Base-by-base conservation (phyloP, 2,888 invertebrate species). In the Galeopsomyia nigrocyanea region DNA sequence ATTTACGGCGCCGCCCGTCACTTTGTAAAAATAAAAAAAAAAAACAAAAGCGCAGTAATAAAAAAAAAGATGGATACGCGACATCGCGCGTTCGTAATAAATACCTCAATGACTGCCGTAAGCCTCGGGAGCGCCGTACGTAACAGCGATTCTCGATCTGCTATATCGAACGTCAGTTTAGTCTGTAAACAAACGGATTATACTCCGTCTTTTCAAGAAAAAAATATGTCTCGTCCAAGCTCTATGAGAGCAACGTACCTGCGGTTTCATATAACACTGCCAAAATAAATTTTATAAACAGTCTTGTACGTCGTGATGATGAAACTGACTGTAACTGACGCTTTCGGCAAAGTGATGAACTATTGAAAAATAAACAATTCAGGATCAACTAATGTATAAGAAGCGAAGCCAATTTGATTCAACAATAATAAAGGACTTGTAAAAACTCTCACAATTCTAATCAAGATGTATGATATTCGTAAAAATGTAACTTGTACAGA, bases 21-120 rank as follows among this genome's bases (percentile, higher is more conserved):
- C 77, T 70, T 67, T 71, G 78, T 78, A 68, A 63, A 72, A 56
- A 63, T 50, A 63, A n/a, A 63, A 50, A 63, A 63, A 50, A 63
- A 51, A 73, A 56, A 50, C 50, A 51, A 73, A 55, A 57, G 68
- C 55, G 51, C 51, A 61, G 55, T 60, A 67, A 51, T 13, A 62
- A 69, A 71, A 53, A 65, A 71, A 76, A 74, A 77, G 74, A 72
- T 76, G 77, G 47, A 62, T 56, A 22, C 26, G 64, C 78, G 78
- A 81, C 77, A 77, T 78, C 79, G 78, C 73, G 79, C 80, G 81
- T 83, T 82, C 80, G 80, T 83, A 82, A 80, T 80, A 83, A 82
- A 84, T 85, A 85, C 86, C 86, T 85, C 86, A 84, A 73, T 73
- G 69, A 81, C 82, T 83, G 83, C 82, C 83, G 83, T 76, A 26